Evolutionary conservation across 2,797 vertebrate species (phyloP), one percentile per base, ranked within the genome.

Genomic region (Otolemur crassicaudatus): DNA sequence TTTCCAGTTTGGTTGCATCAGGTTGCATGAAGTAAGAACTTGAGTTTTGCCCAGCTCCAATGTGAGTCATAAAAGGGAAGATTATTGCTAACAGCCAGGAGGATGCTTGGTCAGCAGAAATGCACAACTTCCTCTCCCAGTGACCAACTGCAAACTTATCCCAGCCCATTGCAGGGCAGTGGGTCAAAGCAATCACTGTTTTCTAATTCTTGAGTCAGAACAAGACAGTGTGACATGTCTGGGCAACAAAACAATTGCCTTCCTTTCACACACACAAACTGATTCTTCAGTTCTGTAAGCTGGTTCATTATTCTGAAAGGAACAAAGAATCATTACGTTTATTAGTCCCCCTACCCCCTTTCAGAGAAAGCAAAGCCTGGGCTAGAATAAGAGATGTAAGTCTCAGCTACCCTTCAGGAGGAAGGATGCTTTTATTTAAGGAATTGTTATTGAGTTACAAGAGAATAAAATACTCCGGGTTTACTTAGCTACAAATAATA

Each of bases 11-110:
- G 81, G 94, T 12, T 91, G 34, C 69, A 14, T 94, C 60, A 82
- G 12, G 7, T 67, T 86, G 61, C 61, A 70, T 94, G 87, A 95
- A 96, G 43, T 94, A 90, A 89, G 73, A 90, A 91, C 25, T 88
- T 86, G 56, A 85, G 82, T 90, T 77, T 91, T 83, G 60, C 23
- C 25, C 6, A 83, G 22, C 58, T 37, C 86, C 65, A 75, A 31
- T 56, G 19, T 53, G 65, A 90, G 72, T 94, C 27, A 85, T 43
- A 63, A 53, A 56, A 27, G 9, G 22, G 49, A 84, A 61, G 77
- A 72, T 20, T 80, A 61, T 73, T 16, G n/a, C 14, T 63, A 25
- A 60, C 1, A 82, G 40, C 11, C 3, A 22, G 16, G 25, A 58
- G 46, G 80, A 86, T n/a, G 25, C 56, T 37, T 80, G 31, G 3